Conservation (phyloP, 2,888 invertebrate species). For the Galeopsomyia nigrocyanea region DNA sequence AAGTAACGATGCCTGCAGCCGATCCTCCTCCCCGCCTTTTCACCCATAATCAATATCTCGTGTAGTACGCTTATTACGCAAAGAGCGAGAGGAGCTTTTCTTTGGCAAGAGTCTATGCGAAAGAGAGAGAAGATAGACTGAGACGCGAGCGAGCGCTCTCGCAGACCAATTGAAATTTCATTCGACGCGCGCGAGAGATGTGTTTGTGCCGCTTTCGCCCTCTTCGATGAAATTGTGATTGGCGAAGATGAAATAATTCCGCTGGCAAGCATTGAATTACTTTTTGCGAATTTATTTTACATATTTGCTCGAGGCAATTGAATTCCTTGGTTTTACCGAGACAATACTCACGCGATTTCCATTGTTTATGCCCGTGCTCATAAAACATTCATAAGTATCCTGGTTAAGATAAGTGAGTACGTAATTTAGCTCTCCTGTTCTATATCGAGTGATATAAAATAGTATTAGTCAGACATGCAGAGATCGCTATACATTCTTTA, state of each 20-base stretch:
- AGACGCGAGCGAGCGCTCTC: neutral
- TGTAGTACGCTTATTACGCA: conserved; percentile 34
- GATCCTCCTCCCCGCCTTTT: neutral
- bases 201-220: conserved; percentile 25
- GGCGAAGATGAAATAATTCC: conserved; percentile 31
- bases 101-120: conserved; percentile 15
- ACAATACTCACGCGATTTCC: too few species aligned
- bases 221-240: conserved; percentile 28
- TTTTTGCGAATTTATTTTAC: too few species aligned
- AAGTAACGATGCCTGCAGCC: conserved; percentile 19
- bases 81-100: conserved; percentile 20
- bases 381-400: too few species aligned
- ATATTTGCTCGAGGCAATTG: too few species aligned
- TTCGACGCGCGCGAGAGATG: conserved; percentile 12
- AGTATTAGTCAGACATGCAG: too few species aligned
- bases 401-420: too few species aligned
- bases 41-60: conserved; percentile 40
- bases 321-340: too few species aligned
- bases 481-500: too few species aligned
- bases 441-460: too few species aligned
- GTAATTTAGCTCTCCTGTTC: too few species aligned
- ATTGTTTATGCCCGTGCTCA: too few species aligned
- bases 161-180: conserved; percentile 34
- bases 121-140: neutral
- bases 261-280: conserved; percentile 2